Base-by-base conservation (phyloP, 2,797 vertebrate genomes). In the Anguilla obscura region DNA sequence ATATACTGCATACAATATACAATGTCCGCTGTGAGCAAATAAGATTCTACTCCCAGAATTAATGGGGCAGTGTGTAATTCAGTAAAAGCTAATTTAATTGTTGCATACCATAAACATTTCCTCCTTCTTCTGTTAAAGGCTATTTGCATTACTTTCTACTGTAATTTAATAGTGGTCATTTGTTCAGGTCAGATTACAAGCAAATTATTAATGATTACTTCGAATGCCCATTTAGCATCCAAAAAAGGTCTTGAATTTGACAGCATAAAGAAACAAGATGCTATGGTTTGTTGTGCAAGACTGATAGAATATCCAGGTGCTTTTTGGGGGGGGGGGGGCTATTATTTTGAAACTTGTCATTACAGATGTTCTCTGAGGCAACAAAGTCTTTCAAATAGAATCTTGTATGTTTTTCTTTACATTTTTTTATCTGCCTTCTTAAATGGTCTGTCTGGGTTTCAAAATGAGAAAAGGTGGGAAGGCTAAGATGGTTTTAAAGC, bases 381-480 rank as follows among this genome's bases (percentile, higher is more conserved):
- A 40, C 10, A 27, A 60, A 63, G 8, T 33, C 40, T 84, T 69
- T 36, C 36, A 52, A 58, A 48, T 60, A 36, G 3, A 7, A 27
- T 50, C 14, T 71, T 48, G 3, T 88, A 24, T 84, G 14, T n/a
- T 87, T 50, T 18, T 27, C 45, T 71, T 50, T 33, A 30, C 9
- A 36, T 66, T 85, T 85, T 88, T 30, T 30, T 45, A 36, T 50
- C 24, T n/a, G 63, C 63, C 10, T 76, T 56, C 66, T 88, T 85
- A 56, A 50, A 40, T 9, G 50, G 45, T 50, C 5, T 50, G 45
- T 21, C 40, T 30, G 18, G 24, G 16, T 88, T 85, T 56, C 36
- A 74, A 88, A 88, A 12, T 58, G 1, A 14, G 79, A n/a, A 48
- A 33, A 24, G 74, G 33, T 33, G 21, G 18, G 71, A 56, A 36